Conservation (phyloP, 2,888 invertebrate species). For the Oithona nana region DNA sequence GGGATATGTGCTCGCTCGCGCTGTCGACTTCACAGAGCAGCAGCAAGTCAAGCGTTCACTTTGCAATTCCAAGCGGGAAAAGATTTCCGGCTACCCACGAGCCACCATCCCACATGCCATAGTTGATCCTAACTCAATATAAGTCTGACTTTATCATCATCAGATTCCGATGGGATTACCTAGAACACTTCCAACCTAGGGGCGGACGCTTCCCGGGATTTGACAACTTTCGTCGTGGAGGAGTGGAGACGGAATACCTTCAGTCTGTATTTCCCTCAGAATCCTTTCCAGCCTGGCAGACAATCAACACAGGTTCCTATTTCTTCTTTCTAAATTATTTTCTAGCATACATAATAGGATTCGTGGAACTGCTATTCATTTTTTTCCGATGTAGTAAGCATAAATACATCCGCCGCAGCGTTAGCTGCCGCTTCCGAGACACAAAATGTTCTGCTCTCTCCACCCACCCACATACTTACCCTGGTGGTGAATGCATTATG, state of each 20-base stretch:
- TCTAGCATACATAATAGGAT: background rate
- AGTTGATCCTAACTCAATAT: background rate
- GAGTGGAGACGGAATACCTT: constrained; percentile 24
- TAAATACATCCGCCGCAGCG: background rate
- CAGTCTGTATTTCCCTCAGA: constrained; percentile 24
- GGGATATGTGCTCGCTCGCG: no score
- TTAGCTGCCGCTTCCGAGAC: background rate
- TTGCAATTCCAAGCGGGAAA: background rate
- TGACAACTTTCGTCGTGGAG: constrained; percentile 22
- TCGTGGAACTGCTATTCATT: background rate
- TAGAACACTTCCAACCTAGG: constrained; percentile 14
- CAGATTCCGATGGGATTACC: constrained; percentile 23
- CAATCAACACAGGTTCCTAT: constrained; percentile 24
- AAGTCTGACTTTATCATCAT: background rate
- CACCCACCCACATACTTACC: no score
- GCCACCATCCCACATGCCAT: background rate
- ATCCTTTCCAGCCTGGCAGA: constrained; percentile 25
- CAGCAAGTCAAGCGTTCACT: background rate
- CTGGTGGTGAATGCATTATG: no score
- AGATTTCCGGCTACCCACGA: no score
- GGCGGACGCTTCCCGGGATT: constrained; percentile 20
- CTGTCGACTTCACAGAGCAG: no score
- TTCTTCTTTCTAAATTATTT: background rate
- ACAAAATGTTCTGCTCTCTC: no score
- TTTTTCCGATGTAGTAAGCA: background rate